A percentile compares a stretch with the other conserved stretches of the same genome.
phyloP scores from a whole-genome alignment of 2,113 vertebrate species.

The Girardinichthys multiradiatus region DNA sequence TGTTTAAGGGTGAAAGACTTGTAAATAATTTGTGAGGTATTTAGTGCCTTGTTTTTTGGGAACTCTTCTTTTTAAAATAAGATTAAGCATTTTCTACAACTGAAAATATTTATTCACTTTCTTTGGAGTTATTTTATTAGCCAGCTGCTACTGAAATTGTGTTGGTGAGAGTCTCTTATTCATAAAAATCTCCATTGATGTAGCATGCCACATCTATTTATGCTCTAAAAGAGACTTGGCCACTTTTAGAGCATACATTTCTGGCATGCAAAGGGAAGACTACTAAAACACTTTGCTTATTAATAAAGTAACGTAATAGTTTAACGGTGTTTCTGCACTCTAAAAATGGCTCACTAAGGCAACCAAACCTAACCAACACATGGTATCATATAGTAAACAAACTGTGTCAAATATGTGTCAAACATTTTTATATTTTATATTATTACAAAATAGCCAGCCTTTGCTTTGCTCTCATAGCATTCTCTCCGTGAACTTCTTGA shows the following conservation, averaged over 20 bases:
- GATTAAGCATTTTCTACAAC: background rate
- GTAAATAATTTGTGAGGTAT: slow-evolving; percentile 43
- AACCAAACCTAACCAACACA: background rate
- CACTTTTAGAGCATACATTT: background rate
- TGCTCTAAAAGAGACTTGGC: background rate
- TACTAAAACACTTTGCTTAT: background rate
- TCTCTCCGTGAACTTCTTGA: too few relatives aligned
- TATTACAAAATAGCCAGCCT: too few relatives aligned
- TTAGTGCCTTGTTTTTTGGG: slow-evolving; percentile 8
- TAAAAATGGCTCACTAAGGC: background rate
- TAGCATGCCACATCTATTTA: background rate
- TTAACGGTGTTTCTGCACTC: background rate
- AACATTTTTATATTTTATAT: too few relatives aligned
- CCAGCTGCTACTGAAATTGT: background rate
- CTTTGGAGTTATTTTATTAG: slow-evolving; percentile 17
- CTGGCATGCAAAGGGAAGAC: background rate
- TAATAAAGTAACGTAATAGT: background rate
- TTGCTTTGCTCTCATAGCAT: too few relatives aligned
- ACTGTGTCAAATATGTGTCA: too few relatives aligned
- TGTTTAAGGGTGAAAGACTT: slow-evolving; percentile 31
- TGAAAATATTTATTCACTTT: slow-evolving; percentile 34
- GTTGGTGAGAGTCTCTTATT: background rate
- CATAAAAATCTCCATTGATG: slow-evolving; percentile 6
- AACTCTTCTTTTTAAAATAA: too few relatives aligned
- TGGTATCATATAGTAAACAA: background rate